Evolutionary conservation across 2,797 vertebrate species (phyloP).

Genomic region (Phrynocephalus guinanensis): DNA sequence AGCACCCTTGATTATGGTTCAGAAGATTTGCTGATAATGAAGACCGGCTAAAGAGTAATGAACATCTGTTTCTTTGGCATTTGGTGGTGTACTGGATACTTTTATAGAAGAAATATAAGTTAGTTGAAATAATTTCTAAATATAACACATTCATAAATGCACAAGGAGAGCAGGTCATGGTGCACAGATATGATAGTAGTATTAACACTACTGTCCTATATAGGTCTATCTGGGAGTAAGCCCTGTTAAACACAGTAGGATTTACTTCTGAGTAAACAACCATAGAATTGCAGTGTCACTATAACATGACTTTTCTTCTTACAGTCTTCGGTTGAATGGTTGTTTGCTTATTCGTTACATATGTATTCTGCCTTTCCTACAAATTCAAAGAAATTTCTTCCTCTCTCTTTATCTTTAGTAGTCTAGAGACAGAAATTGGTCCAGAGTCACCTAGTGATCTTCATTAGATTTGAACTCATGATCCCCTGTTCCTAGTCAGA

Average conservation of each 20-base stretch:
- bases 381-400: no score
- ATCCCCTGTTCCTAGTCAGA: no score
- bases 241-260: neutral
- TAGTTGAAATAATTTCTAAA: neutral
- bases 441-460: no score
- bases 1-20: conserved; percentile 19
- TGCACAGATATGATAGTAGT: neutral
- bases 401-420: no score
- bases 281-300: neutral
- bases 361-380: neutral
- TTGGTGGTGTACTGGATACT: neutral
- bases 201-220: neutral
- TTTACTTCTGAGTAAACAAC: neutral
- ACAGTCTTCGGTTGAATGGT: neutral
- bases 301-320: neutral
- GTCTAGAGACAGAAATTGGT: no score
- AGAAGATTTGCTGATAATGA: conserved; percentile 27
- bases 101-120: conserved; percentile 6
- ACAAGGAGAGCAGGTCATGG: neutral
- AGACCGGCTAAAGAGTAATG: conserved; percentile 9
- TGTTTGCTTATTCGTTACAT: neutral
- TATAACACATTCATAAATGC: neutral
- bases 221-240: neutral
- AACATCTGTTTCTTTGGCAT: conserved; percentile 32
- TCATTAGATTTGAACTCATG: no score